Base-by-base conservation (phyloP, 2,113 vertebrate genomes). In the Leptobrachium ailaonicum region DNA sequence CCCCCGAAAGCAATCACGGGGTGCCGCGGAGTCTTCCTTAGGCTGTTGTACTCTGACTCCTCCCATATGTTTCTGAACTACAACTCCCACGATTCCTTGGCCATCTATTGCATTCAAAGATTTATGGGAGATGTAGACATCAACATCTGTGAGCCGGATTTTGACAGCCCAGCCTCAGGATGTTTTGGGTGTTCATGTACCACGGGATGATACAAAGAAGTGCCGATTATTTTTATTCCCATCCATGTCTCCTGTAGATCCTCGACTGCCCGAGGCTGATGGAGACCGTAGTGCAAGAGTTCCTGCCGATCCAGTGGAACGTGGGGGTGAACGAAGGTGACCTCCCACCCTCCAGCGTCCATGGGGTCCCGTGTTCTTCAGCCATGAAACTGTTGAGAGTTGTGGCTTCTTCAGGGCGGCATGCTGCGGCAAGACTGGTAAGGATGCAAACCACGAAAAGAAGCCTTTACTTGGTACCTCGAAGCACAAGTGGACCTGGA, bases 301-400 rank as follows among this genome's bases (percentile, higher is more conserved):
- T 99, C 82, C 89, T 99, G 13, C 96, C 97, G 43, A 89, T 89
- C 32, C 94, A 88, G 44, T 99, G 97, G 97, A 83, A 84, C 63
- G 80, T 88, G 0, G 45, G 85, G 6, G 82, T 73, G 56, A 70
- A 72, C n/a, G 83, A 87, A 64, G 83, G 82, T 12, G 88, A 88
- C 0, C 79, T 79, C 81, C 84, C 86, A 1, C 81, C 90, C 66
- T 77, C 82, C 41, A 94, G 91, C 74, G 86, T 95, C 14, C 93
- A 98, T 0, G 94, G 93, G 73, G 83, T 96, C 47, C 91, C 97
- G 20, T 91, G 95, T 12, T 88, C 95, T 66, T 71, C 83, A 12
- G 95, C 96, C 77, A 92, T 99, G 95, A 99, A 99, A 86, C 93
- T 98, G 1, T 82, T 98, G 9, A 91, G 97, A 76, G 94, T 98